Percentiles rank a stretch among this genome's conserved stretches.
These are phyloP conservation scores for Habropoda laboriosa DNA, from an alignment of 1,140 invertebrate species.

Conservation along the genomic window DNA sequence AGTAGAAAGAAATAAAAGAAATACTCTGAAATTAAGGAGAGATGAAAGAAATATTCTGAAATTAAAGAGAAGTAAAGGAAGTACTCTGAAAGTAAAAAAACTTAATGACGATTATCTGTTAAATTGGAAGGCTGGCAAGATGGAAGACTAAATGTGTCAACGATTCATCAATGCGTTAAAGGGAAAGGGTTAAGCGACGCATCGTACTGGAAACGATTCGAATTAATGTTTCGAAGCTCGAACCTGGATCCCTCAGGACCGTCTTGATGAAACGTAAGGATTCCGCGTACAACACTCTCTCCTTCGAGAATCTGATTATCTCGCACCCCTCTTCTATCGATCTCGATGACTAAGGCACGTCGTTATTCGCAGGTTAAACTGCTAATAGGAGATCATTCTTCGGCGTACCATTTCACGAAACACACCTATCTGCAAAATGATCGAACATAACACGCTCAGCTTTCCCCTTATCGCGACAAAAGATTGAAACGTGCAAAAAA, in stretches of 20 bases:
- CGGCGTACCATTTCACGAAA: not conserved
- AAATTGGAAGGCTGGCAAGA: not conserved
- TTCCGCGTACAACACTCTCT: not conserved
- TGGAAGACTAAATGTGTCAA: conserved; percentile 21
- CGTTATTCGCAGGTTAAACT: not conserved
- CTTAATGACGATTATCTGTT: no score
- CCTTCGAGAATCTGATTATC: not conserved
- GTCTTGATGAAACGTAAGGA: conserved; percentile 41
- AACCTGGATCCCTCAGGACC: conserved; percentile 42
- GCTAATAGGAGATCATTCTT: not conserved
- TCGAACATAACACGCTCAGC: no score
- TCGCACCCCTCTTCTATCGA: not conserved
- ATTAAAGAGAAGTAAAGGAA: no score
- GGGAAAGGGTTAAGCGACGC: conserved; percentile 55
- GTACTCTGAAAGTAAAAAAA: no score
- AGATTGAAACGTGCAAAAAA: not conserved
- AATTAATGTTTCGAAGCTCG: conserved; percentile 63
- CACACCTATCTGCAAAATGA: not conserved
- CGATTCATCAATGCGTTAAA: conserved; percentile 9
- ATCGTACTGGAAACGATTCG: conserved; percentile 64
- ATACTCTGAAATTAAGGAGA: no score
- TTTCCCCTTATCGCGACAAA: not conserved
- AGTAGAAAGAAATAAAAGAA: no score
- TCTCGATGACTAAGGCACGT: not conserved
- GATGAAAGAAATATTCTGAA: no score